Evolutionary conservation across 1,140 invertebrate species (phyloP), one percentile per base, ranked within the genome.

Genomic region (Drosophila mauritiana): DNA sequence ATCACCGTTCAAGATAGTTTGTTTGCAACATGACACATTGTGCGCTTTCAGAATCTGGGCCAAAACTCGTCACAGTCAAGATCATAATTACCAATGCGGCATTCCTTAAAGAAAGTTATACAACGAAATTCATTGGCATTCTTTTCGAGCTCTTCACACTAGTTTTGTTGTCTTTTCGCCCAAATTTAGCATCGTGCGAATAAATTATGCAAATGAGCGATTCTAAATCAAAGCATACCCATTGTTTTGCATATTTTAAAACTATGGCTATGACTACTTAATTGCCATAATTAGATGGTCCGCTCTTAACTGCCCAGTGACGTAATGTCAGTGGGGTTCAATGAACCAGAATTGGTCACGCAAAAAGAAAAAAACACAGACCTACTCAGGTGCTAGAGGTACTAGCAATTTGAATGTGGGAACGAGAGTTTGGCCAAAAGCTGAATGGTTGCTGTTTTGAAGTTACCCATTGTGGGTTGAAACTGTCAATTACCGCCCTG

Each of bases 281-380:
- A 88, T 80, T 68, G 79, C 80, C 83, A 89, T 88, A 88, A 89
- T 89, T 88, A 80, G 63, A 58, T 43, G 25, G 25, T 11, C 7
- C 34, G 22, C 49, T 42, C 42, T 58, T n/a, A 7, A 65, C 27
- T 31, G 72, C 45, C 52, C 67, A 56, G 61, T 73, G 51, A 42
- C 17, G 42, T 53, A 37, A 55, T 46, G 13, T 45, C 10, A 43
- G 37, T 27, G 40, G 45, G 68, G 83, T 89, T 88, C 83, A 84
- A 64, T 89, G 84, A 88, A 80, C 83, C 73, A 39, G 40, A 57
- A 73, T 88, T 79, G 79, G 79, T 68, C 75, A 81, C 37, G 65
- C 25, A 59, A 64, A 46, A 70, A 15, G 20, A 59, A 64, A 46
- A 70, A 15, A 54, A 45, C 37, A 39, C 20, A 49, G 20, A 22